Base-by-base conservation (phyloP, 2,113 vertebrate species). In the Semnopithecus entellus region DNA sequence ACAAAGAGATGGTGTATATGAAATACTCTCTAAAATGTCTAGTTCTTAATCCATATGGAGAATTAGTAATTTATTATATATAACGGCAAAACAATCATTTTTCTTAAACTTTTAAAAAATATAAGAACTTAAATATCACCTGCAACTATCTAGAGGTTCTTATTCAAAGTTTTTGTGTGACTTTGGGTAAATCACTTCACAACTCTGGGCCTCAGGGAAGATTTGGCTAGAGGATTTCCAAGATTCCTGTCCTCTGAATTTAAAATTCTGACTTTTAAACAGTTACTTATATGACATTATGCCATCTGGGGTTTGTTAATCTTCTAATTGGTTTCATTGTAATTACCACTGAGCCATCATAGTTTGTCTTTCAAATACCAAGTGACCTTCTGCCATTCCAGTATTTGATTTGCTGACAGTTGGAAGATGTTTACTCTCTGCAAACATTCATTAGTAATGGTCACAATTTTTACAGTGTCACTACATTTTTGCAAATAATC, bases 371-470 rank as follows among this genome's bases (percentile, higher is more conserved):
- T 95, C 66, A 96, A 97, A 96, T 83, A 27, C 5, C 45, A 5
- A 3, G 22, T 98, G 52, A 82, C 88, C 48, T 97, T 86, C 94
- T 94, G 27, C 30, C 96, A 84, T 95, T 89, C 84, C 57, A 1
- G 0, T 96, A 57, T 97, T 98, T 97, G 94, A 90, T 90, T 97
- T 97, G 70, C 80, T 97, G 86, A 30, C 0, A 20, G 25, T 40
- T 45, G 18, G 87, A 93, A 76, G 61, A 93, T 97, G 27, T 66
- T 97, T 95, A 88, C 70, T 40, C 79, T 97, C 30, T 73, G 93
- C 93, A 98, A 96, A 92, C 57, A 68, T 75, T 96, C 61, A 88
- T 97, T 96, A 96, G n/a, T 50, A 97, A 87, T 72, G 85, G 59
- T 80, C 27, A 52, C 27, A 81, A 5, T 59, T 64, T 95, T 94